Evolutionary conservation across 2,113 vertebrate species (phyloP).

Genomic region (Rostratula benghalensis): DNA sequence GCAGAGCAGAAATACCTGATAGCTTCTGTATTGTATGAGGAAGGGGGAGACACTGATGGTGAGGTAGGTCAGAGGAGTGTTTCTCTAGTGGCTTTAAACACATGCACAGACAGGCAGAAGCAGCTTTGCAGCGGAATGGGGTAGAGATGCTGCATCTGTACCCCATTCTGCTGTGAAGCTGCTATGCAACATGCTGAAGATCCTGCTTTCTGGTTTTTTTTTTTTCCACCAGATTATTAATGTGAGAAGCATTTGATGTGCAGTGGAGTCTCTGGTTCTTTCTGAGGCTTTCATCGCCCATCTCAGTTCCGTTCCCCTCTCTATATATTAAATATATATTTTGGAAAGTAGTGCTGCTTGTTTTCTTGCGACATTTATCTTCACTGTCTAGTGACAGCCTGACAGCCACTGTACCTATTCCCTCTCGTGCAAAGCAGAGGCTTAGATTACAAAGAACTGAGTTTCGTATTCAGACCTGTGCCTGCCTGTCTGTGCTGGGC

Average conservation of each 20-base stretch:
- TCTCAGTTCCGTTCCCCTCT: not conserved
- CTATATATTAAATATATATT: not conserved
- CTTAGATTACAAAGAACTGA: not conserved
- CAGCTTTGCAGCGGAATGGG: not conserved
- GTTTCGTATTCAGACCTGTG: accelerated
- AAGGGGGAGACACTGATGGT: not conserved
- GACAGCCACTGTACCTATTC: not conserved
- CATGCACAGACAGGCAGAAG: not conserved
- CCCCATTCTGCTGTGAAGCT: too few species aligned
- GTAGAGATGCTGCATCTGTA: not conserved
- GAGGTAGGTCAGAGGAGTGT: not conserved
- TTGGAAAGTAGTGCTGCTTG: not conserved
- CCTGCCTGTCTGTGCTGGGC: not conserved
- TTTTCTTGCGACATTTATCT: not conserved
- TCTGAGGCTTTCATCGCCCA: not conserved
- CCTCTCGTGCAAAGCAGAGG: not conserved
- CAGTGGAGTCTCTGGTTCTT: not conserved
- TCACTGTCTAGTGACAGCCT: not conserved
- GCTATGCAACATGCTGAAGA: not conserved
- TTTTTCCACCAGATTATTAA: not conserved
- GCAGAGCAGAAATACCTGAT: not conserved
- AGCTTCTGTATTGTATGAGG: not conserved
- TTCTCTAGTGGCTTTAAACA: not conserved
- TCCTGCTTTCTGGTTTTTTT: not conserved
- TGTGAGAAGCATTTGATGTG: not conserved